A percentile compares a stretch with the other conserved stretches of the same genome.
Conservation (phyloP, 1,140 invertebrate genomes). For the Callitettix versicolor region DNA sequence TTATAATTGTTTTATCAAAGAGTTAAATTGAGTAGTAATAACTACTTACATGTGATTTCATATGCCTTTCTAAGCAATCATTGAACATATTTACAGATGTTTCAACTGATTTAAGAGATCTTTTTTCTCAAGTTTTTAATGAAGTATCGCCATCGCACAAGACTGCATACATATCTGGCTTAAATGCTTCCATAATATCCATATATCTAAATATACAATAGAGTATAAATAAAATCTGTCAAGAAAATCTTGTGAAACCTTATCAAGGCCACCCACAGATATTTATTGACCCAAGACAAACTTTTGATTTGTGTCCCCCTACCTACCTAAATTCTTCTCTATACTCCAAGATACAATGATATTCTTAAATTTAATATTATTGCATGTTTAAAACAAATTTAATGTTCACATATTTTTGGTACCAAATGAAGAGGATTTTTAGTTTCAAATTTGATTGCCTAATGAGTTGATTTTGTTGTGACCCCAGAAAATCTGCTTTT, state of each 20-base stretch:
- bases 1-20: too few species aligned
- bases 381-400: background rate
- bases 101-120: slow-evolving; percentile 52
- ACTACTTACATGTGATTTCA: slow-evolving; percentile 36
- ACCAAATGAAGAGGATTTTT: too few species aligned
- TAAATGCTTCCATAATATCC: slow-evolving; percentile 59
- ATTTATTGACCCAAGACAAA: background rate
- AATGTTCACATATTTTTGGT: too few species aligned
- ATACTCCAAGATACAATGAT: background rate
- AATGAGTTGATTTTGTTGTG: too few species aligned
- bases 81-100: slow-evolving; percentile 46
- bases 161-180: slow-evolving; percentile 67
- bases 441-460: too few species aligned
- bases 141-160: slow-evolving; percentile 74
- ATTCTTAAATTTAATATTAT: background rate
- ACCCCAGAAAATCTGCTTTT: too few species aligned
- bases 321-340: background rate
- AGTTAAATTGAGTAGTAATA: too few species aligned
- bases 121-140: slow-evolving; percentile 49
- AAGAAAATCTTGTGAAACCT: slow-evolving; percentile 2
- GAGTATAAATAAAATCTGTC: slow-evolving; percentile 1
- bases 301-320: background rate
- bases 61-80: slow-evolving; percentile 45
- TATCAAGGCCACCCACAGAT: background rate
- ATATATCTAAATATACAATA: slow-evolving; percentile 45